Percentiles rank a stretch among this genome's conserved stretches.
Evolutionary conservation across 2,797 vertebrate genomes (phyloP).

Genomic region (Trachops cirrhosus): DNA sequence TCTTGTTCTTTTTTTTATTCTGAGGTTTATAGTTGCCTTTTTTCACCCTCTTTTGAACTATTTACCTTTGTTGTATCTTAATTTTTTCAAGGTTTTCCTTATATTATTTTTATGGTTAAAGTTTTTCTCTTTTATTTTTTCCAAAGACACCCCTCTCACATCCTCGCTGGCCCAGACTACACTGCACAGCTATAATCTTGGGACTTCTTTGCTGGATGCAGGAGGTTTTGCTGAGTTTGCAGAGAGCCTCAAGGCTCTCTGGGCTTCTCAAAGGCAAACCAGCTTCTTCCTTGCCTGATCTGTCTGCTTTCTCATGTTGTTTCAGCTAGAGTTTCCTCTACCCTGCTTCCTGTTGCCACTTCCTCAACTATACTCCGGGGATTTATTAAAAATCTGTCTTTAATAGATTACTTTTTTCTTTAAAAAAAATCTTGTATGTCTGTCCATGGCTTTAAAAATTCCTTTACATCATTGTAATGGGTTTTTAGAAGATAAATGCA

Average conservation of each 20-base stretch:
- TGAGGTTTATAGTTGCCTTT: background rate
- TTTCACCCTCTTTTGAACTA: background rate
- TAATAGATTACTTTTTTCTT: background rate
- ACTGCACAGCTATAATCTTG: background rate
- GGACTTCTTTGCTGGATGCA: background rate
- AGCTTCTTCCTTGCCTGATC: background rate
- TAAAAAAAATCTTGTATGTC: background rate
- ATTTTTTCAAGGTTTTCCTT: background rate
- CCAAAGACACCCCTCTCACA: background rate
- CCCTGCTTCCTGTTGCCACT: background rate
- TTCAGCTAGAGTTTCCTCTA: background rate
- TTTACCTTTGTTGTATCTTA: background rate
- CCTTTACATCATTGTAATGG: background rate
- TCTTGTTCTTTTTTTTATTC: background rate
- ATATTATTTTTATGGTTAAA: background rate
- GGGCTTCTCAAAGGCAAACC: background rate
- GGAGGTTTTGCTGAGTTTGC: background rate
- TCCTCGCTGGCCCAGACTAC: fast-evolving
- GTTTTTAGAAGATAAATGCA: background rate
- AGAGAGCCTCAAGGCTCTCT: background rate
- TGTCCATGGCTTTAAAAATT: background rate
- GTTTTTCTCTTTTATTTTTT: background rate
- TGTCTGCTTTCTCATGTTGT: background rate
- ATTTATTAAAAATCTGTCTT: background rate
- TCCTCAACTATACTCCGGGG: background rate